Conservation (phyloP, 2,113 vertebrate species). For the Salvator merianae region DNA sequence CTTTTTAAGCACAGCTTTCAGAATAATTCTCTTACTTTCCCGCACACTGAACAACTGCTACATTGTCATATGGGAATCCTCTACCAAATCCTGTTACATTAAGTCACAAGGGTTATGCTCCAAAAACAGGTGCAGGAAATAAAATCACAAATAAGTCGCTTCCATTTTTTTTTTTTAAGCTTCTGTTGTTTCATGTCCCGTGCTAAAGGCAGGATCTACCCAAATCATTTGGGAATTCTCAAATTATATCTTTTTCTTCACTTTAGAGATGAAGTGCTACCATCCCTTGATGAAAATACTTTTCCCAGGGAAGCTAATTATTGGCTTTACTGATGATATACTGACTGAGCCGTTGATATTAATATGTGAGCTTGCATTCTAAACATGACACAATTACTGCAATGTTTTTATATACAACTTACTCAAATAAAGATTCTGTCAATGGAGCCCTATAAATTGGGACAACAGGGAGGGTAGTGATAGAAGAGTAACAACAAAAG, state of each 20-base stretch:
- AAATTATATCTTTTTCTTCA: constrained; percentile 20
- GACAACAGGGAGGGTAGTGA: no score
- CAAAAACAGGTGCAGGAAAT: neutral
- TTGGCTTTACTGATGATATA: neutral
- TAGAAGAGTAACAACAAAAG: no score
- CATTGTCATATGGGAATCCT: constrained; percentile 14
- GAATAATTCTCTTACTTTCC: constrained; percentile 22
- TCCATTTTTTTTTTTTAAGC: neutral
- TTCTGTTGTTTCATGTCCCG: constrained; percentile 9
- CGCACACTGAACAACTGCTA: constrained; percentile 21
- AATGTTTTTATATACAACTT: neutral
- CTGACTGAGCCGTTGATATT: constrained; percentile 7
- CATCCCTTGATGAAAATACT: neutral
- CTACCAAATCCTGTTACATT: constrained; percentile 7
- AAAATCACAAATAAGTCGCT: neutral
- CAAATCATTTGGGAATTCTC: constrained; percentile 15
- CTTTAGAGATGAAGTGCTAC: constrained; percentile 16
- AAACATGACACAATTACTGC: constrained; percentile 2
- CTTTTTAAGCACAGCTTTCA: constrained; percentile 35
- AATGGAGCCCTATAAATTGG: no score
- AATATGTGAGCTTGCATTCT: constrained; percentile 19
- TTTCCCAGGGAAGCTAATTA: constrained; percentile 57
- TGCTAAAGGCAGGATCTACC: constrained; percentile 9
- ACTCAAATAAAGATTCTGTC: no score
- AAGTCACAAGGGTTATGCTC: neutral